These are phyloP conservation scores for Scaptomyza pallida DNA, from an alignment of 1,140 invertebrate species.

Conservation along the genomic window DNA sequence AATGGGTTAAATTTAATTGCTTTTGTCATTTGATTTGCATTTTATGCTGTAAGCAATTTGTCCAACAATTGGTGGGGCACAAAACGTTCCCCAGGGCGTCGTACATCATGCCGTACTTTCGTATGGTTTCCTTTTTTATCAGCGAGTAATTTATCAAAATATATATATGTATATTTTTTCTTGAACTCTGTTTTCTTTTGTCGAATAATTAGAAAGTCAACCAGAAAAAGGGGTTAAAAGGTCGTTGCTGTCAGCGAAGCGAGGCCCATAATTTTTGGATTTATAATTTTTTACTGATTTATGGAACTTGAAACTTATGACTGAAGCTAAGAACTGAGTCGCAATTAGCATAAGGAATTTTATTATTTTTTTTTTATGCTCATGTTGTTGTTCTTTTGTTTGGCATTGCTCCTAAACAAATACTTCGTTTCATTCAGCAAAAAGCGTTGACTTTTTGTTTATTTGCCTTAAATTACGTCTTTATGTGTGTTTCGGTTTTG, in stretches of 20 bases:
- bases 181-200: slow-evolving; percentile 26
- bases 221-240: slow-evolving; percentile 62
- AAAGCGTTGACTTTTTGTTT: slow-evolving; percentile 38
- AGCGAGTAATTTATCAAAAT: slow-evolving; percentile 67
- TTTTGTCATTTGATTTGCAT: slow-evolving; percentile 83
- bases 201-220: slow-evolving; percentile 61
- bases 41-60: slow-evolving; percentile 75
- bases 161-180: slow-evolving; percentile 36
- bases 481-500: slow-evolving; percentile 29
- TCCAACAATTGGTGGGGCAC: slow-evolving; percentile 33
- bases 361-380: slow-evolving; percentile 10
- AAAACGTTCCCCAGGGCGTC: slow-evolving; percentile 72
- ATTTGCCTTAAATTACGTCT: slow-evolving; percentile 44
- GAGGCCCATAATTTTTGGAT: slow-evolving; percentile 58
- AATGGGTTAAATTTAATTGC: slow-evolving; percentile 83
- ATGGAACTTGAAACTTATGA: slow-evolving; percentile 44
- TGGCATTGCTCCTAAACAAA: slow-evolving; percentile 49
- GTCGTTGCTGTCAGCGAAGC: slow-evolving; percentile 63
- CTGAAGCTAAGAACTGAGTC: slow-evolving; percentile 14
- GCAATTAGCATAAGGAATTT: slow-evolving; percentile 33
- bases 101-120: slow-evolving; percentile 60
- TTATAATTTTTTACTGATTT: slow-evolving; percentile 58
- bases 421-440: slow-evolving; percentile 43
- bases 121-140: slow-evolving; percentile 18
- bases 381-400: slow-evolving; percentile 21